A percentile compares a stretch with the other conserved stretches of the same genome.
These are phyloP conservation scores for Buceros bicornis DNA, from an alignment of 2,797 vertebrate genomes.

Conservation along the genomic window DNA sequence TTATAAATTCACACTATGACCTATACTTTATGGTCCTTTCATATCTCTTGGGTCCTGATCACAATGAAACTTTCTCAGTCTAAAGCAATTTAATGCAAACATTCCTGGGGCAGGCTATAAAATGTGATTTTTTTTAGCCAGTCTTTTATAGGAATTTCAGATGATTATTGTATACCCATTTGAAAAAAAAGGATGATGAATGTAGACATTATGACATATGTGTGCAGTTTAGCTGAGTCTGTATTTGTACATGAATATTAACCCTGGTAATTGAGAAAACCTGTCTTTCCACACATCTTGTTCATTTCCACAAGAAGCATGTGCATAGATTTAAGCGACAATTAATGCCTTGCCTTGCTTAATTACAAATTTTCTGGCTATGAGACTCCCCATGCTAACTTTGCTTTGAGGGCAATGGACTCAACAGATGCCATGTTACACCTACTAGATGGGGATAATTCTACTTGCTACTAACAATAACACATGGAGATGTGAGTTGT, in stretches of 20 bases:
- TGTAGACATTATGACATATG: slow-evolving; percentile 73
- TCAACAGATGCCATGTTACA: slow-evolving; percentile 53
- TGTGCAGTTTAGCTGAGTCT: slow-evolving; percentile 67
- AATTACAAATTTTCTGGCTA: slow-evolving; percentile 67
- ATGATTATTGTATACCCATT: slow-evolving; percentile 62
- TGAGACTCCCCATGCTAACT: slow-evolving; percentile 17
- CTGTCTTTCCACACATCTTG: slow-evolving; percentile 54
- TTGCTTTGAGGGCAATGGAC: slow-evolving; percentile 42
- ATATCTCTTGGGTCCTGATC: slow-evolving; percentile 76
- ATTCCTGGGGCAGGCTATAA: slow-evolving; percentile 75
- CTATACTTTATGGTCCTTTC: slow-evolving; percentile 72
- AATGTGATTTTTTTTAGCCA: slow-evolving; percentile 72
- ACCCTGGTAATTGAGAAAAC: slow-evolving; percentile 65
- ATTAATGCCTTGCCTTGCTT: slow-evolving; percentile 53
- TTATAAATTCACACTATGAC: slow-evolving; percentile 77
- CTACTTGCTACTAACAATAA: slow-evolving; percentile 57
- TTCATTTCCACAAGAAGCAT: slow-evolving; percentile 61
- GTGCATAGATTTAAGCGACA: slow-evolving; percentile 66
- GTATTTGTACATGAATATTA: slow-evolving; percentile 77
- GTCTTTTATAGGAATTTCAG: slow-evolving; percentile 76
- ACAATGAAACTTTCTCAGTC: slow-evolving; percentile 76
- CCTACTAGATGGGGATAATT: slow-evolving; percentile 43
- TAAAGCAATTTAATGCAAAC: slow-evolving; percentile 76
- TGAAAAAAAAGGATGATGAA: slow-evolving; percentile 63
- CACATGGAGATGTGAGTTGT: slow-evolving; percentile 53